Evolutionary conservation across 2,797 vertebrate species (phyloP), one percentile per base, ranked within the genome.

Genomic region (Pseudochaenichthys georgianus): DNA sequence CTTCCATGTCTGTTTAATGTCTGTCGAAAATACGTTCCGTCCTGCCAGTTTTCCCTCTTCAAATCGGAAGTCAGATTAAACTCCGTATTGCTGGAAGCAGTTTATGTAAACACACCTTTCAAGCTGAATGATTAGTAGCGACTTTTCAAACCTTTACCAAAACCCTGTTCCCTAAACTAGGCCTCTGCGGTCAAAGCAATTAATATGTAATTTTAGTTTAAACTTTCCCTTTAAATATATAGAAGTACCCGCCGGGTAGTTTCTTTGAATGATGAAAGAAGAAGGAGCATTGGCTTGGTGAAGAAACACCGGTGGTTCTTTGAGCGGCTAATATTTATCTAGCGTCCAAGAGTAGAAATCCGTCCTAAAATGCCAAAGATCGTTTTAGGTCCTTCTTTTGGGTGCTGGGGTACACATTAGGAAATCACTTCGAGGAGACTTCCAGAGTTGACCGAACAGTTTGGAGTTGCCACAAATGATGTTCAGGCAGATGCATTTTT

Each of bases 31-130:
- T 83, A 81, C 61, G 87, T 91, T 92, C 88, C 82, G 86, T 88
- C 87, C 91, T 64, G 74, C 88, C 80, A 87, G 87, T 90, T 88
- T 86, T 67, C 81, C 83, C 89, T 86, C 67, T 87, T 87, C 71
- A 83, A 92, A 87, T 91, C 88, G 88, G 89, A 92, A 91, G 91
- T 92, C 82, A 82, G 84, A 90, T 92, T 91, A 83, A 86, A 87
- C 70, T 82, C 78, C 16, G 90, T 90, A 83, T 80, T 91, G 71
- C 73, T 92, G 84, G 86, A 91, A 90, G 87, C 89, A 86, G 82
- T 78, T 84, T 59, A 53, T 76, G 80, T 91, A 92, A 91, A 93
- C 89, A 89, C 77, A 83, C 52, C 78, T 23, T 83, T 92, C 87
- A 88, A 77, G 73, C 86, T 85, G 85, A 90, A 87, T 88, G 87